Evolutionary conservation across 1,140 invertebrate genomes (phyloP), one percentile per base, ranked within the genome.

Genomic region (Panagrolaimus sp.): DNA sequence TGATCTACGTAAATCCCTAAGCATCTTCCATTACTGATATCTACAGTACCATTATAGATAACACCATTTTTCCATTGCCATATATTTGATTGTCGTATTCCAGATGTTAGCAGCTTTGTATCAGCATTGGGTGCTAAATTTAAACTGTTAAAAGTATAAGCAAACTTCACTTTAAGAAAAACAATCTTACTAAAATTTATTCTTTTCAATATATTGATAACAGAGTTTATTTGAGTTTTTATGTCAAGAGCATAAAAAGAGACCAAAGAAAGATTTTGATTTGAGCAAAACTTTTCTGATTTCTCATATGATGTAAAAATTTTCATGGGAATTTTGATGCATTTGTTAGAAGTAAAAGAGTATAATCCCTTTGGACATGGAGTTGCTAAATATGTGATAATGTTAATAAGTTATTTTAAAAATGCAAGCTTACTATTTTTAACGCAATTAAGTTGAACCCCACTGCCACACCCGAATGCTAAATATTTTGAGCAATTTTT

Each of bases 21-120:
- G 27, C 51, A 57, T 57, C 51, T 20, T 11, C 51, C 51, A 2
- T 25, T 20, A 57, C 51, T 27, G n/a, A 13, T 27, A 57, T 11
- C 61, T 11, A 64, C 44, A n/a, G 31, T 67, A 11, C 25, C 25
- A 68, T 67, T 66, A n/a, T 25, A 45, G 65, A 66, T 47, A 27
- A 45, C 47, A 44, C 46, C 65, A 16, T 53, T 16, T 48, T 38
- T 43, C 65, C 65, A 66, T 16, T 45, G 16, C 65, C 65, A 66
- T 38, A 45, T 5, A 27, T 14, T 47, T 25, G 43, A 45, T 53
- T 53, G 43, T 51, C 65, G 16, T 8, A 66, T 23, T 9, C 23
- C 65, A 23, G 65, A 66, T 13, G 65, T 66, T 27, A 66, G 16
- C 27, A 51, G 51, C 31, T 16, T 38, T n/a, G 65, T 25, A 53